phyloP scores from a whole-genome alignment of 23 tunicate genomes.

The Phallusia fumigata region DNA sequence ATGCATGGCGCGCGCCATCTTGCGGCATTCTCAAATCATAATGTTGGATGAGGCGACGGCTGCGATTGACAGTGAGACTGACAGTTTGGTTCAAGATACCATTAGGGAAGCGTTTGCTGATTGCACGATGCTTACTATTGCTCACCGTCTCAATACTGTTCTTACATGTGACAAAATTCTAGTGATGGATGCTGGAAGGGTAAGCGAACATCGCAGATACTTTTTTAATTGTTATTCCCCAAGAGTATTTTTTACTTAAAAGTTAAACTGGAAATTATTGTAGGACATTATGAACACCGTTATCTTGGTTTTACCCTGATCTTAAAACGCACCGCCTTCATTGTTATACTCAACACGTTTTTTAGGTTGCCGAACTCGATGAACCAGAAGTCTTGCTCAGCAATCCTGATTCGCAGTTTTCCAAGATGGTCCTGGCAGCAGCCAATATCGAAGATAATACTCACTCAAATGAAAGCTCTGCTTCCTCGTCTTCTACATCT shows the following conservation, averaged over 20 bases:
- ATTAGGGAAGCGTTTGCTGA: constrained; percentile 88
- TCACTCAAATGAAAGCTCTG: background rate
- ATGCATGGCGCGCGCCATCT: constrained; percentile 90
- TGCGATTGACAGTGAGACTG: constrained; percentile 92
- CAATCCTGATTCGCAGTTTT: constrained; percentile 69
- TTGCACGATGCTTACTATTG: constrained; percentile 94
- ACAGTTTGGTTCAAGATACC: constrained; percentile 85
- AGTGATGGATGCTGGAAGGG: constrained; percentile 92
- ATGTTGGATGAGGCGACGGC: constrained; percentile 97
- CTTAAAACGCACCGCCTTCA: too few relatives aligned
- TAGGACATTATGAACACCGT: too few relatives aligned
- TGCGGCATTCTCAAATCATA: constrained; percentile 80
- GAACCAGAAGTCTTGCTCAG: constrained; percentile 50
- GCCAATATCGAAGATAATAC: constrained; percentile 15
- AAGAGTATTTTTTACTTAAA: too few relatives aligned
- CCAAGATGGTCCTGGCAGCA: constrained; percentile 54
- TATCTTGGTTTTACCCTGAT: too few relatives aligned
- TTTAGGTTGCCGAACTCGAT: constrained; percentile 82
- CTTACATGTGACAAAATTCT: constrained; percentile 80
- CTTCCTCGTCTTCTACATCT: background rate
- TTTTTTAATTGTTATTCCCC: too few relatives aligned
- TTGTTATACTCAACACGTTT: background rate
- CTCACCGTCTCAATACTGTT: constrained; percentile 92
- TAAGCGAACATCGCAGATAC: background rate
- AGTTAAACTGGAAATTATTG: too few relatives aligned